Conservation (phyloP, 2,888 invertebrate species). For the Patella pellucida region DNA sequence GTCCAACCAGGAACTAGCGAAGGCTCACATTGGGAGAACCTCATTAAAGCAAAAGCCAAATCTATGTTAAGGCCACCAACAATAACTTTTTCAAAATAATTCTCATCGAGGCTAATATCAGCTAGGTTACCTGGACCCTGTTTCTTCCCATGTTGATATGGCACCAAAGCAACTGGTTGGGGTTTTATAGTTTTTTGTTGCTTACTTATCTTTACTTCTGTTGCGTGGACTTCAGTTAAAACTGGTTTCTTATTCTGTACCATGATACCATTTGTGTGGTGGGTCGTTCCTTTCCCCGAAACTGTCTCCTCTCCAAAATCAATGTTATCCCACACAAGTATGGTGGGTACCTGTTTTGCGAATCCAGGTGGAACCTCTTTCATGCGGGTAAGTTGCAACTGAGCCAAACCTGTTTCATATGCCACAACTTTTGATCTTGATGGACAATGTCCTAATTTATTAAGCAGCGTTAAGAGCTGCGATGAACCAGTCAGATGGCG, state of each 20-base stretch:
- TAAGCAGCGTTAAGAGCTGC: too few species aligned
- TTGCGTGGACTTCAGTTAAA: too few species aligned
- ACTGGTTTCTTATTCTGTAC: not conserved
- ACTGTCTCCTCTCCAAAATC: not conserved
- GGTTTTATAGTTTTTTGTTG: not conserved
- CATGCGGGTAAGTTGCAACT: not conserved
- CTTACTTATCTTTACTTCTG: not conserved
- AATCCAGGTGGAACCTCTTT: not conserved
- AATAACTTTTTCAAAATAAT: too few species aligned
- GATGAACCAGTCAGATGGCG: too few species aligned
- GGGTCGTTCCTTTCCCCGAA: slow-evolving; percentile 1
- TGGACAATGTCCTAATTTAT: not conserved
- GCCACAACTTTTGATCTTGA: not conserved
- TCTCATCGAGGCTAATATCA: too few species aligned
- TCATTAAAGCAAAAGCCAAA: not conserved
- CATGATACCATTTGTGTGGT: slow-evolving; percentile 1
- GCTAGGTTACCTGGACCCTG: not conserved
- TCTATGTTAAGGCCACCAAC: not conserved
- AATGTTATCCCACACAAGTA: not conserved
- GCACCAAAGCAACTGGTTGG: not conserved
- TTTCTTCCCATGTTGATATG: not conserved
- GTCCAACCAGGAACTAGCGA: not conserved
- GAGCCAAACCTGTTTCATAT: not conserved
- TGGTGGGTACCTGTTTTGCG: not conserved
- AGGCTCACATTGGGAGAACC: not conserved